Percentiles rank a stretch among this genome's conserved stretches.
phyloP scores from a whole-genome alignment of 2,888 invertebrate species.

The Rhamnusium bicolor region DNA sequence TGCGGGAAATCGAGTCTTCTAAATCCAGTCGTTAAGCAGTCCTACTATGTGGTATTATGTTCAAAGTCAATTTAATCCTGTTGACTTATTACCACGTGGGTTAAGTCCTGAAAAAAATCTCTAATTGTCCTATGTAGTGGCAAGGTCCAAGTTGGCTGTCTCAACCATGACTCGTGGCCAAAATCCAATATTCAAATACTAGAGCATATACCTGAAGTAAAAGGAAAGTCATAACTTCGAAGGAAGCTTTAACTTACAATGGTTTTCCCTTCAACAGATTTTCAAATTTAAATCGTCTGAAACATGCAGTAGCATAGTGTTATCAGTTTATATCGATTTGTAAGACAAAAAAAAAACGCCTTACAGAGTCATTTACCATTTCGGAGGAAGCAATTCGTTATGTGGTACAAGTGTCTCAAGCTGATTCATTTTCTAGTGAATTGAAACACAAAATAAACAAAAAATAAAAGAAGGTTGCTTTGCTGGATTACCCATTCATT shows the following conservation, averaged over 20 bases:
- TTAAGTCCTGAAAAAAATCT: neutral
- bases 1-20: neutral
- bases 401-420: neutral
- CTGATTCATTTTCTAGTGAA: neutral
- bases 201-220: neutral
- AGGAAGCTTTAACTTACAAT: too few relatives aligned
- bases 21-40: neutral
- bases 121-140: neutral
- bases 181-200: neutral
- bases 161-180: neutral
- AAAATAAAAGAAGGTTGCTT: neutral
- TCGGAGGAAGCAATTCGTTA: neutral
- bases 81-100: neutral
- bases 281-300: neutral
- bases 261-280: neutral
- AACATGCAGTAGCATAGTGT: neutral
- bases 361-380: neutral
- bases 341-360: neutral
- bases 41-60: neutral
- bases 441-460: neutral
- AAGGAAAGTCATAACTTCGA: neutral
- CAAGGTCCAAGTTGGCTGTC: neutral
- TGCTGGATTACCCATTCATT: constrained; percentile 14
- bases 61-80: neutral
- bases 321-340: neutral